Percentiles rank a stretch among this genome's conserved stretches.
phyloP scores from a whole-genome alignment of 2,888 invertebrate genomes.

The Amiota minor region DNA sequence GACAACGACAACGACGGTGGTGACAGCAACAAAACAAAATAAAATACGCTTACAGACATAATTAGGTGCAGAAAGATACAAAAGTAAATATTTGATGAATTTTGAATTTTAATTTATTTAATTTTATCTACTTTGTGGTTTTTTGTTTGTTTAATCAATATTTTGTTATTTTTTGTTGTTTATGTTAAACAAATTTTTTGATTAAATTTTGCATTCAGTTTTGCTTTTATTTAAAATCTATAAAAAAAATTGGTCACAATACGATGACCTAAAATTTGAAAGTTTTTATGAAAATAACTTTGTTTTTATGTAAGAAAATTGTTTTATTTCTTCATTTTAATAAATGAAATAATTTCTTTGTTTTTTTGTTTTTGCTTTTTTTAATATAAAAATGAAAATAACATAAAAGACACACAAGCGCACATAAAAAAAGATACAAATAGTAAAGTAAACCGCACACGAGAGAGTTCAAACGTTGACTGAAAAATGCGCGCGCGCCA shows the following conservation, averaged over 20 bases:
- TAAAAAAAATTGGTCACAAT: too few species aligned
- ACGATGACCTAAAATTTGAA: too few species aligned
- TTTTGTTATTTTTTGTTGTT: conserved; percentile 37
- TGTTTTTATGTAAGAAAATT: background rate
- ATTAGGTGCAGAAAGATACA: conserved; percentile 12
- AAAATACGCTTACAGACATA: conserved; percentile 22
- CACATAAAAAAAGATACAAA: too few species aligned
- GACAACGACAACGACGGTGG: background rate
- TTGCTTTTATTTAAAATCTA: background rate
- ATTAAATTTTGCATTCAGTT: background rate
- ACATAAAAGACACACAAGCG: too few species aligned
- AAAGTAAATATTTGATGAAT: background rate
- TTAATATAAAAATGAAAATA: too few species aligned
- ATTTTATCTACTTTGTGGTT: background rate
- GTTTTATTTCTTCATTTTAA: background rate
- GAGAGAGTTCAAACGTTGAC: conserved; percentile 4
- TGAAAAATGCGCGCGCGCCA: conserved; percentile 9
- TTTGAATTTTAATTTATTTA: background rate
- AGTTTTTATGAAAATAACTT: too few species aligned
- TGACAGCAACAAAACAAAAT: conserved; percentile 4
- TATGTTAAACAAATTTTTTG: background rate
- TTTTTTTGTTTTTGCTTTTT: too few species aligned
- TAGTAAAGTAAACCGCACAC: background rate
- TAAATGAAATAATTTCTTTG: background rate
- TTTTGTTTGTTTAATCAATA: conserved; percentile 48